Base-by-base conservation (phyloP, 1,140 invertebrate genomes). In the Calliopsis andreniformis region DNA sequence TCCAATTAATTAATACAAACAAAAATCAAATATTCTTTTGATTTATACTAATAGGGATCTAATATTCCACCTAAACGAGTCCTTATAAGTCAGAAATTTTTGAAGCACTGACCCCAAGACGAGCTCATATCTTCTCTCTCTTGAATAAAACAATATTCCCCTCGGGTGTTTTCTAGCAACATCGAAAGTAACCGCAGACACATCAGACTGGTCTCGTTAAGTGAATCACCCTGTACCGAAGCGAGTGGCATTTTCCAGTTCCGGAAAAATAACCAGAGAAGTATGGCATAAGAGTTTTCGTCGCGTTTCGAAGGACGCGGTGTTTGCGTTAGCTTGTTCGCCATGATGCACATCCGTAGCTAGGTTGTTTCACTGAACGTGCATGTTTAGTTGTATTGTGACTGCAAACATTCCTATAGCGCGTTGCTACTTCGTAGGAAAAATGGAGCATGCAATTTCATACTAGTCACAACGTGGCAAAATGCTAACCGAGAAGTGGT, bases 251-350 rank as follows among this genome's bases (percentile, higher is more conserved):
- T n/a, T 59, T 47, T 47, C 12, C 10, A 39, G 35, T 43, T 2
- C 7, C n/a, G 42, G 55, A 32, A 70, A 59, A 61, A 70, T 61
- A 70, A 70, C 12, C 53, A 30, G 7, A 7, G 25, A 35, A 25
- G 67, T 7, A 59, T 32, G 28, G 28, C 32, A 47, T 2, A 4
- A 39, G n/a, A 23, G 28, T 2, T 58, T 59, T 59, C 55, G 28
- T 47, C 28, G 66, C 39, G 28, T 70, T 45, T 59, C 67, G 39
- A 59, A 59, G 55, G 25, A 61, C 30, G 55, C 68, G 39, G 56
- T 58, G 53, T 58, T 61, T 61, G 55, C 68, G 61, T 70, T 70
- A 70, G 28, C 68, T 70, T 47, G 39, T 61, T 70, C 68, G 20
- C 39, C 67, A 35, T 14, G 67, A 69, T 69, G 67, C 39, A 69